Evolutionary conservation across 2,888 invertebrate genomes (phyloP).

Genomic region (Shargacucullia verbasci): DNA sequence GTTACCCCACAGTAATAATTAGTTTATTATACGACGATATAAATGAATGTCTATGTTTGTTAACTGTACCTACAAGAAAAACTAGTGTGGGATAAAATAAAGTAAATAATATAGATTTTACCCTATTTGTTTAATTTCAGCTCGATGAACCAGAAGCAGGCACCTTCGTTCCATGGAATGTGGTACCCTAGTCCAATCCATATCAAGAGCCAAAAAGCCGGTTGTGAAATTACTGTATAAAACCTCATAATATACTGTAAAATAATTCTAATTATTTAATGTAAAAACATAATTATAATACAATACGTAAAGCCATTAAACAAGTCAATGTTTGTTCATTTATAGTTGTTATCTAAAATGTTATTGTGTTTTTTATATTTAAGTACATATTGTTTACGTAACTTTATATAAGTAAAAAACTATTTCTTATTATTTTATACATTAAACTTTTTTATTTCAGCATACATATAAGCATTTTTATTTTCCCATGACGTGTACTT

Average conservation of each 20-base stretch:
- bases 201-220: slow-evolving; percentile 19
- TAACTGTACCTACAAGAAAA: too few relatives aligned
- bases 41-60: too few relatives aligned
- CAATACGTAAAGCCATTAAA: slow-evolving; percentile 1
- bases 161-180: slow-evolving; percentile 91
- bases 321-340: slow-evolving; percentile 13
- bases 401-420: slow-evolving; percentile 4
- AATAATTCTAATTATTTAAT: slow-evolving; percentile 9
- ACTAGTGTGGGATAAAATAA: too few relatives aligned
- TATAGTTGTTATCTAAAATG: slow-evolving; percentile 10
- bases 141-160: slow-evolving; percentile 86
- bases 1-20: too few relatives aligned
- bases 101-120: too few relatives aligned
- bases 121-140: slow-evolving; percentile 77
- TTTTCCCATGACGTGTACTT: too few relatives aligned
- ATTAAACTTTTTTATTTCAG: slow-evolving; percentile 4
- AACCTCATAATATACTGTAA: slow-evolving; percentile 6
- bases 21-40: too few relatives aligned
- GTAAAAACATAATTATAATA: slow-evolving; percentile 1
- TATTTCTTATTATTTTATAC: slow-evolving; percentile 3
- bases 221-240: slow-evolving; percentile 46
- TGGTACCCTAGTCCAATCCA: slow-evolving; percentile 83
- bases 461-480: too few relatives aligned
- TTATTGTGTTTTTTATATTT: slow-evolving; percentile 4
- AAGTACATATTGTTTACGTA: slow-evolving; percentile 13